A percentile compares a stretch with the other conserved stretches of the same genome.
Evolutionary conservation across 2,888 invertebrate species (phyloP).

Genomic region (Stegana nigrithorax): DNA sequence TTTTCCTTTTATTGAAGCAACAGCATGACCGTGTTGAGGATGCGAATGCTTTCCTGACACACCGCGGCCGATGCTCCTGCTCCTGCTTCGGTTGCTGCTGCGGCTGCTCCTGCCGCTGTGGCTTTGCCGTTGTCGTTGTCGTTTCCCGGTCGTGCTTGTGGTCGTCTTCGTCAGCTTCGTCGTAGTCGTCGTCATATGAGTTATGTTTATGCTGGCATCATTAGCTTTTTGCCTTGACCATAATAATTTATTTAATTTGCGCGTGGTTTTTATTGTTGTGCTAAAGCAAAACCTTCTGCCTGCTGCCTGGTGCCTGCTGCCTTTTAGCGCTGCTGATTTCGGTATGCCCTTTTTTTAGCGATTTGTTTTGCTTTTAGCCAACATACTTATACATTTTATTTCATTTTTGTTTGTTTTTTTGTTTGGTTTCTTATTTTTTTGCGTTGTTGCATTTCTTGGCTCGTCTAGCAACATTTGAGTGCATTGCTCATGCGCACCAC

Average conservation of each 20-base stretch:
- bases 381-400: too few species aligned
- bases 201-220: slow-evolving; percentile 49
- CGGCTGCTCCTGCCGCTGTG: background rate
- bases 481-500: too few species aligned
- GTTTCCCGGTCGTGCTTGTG: slow-evolving; percentile 13
- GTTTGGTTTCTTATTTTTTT: too few species aligned
- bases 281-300: too few species aligned
- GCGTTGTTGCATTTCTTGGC: too few species aligned
- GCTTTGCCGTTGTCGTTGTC: background rate
- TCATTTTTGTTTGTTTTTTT: too few species aligned
- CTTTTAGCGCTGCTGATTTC: too few species aligned
- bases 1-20: slow-evolving; percentile 27
- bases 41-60: slow-evolving; percentile 16
- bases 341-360: too few species aligned
- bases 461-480: too few species aligned
- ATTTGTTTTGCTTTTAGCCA: too few species aligned
- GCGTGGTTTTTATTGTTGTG: slow-evolving; percentile 42
- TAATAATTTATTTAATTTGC: slow-evolving; percentile 57
- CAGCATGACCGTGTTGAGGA: background rate
- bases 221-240: slow-evolving; percentile 45
- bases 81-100: slow-evolving; percentile 19
- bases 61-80: background rate
- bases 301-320: too few species aligned
- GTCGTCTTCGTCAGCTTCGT: background rate
- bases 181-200: background rate